Percentiles rank a stretch among this genome's conserved stretches.
Evolutionary conservation across 1,140 invertebrate genomes (phyloP).

Genomic region (Calliphora vicina): DNA sequence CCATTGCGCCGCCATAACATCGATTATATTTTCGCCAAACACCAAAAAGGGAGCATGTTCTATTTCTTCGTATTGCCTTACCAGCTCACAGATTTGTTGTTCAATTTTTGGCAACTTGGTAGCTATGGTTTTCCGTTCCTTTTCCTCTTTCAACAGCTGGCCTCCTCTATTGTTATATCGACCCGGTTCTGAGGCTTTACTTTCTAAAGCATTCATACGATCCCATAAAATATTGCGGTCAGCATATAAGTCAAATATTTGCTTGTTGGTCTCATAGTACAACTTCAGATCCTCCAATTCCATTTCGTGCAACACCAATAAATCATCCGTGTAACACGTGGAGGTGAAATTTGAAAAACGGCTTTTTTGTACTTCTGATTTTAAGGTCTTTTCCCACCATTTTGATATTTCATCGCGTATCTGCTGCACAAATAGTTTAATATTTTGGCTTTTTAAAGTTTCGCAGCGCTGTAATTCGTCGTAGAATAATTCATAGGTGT

Average conservation of each 20-base stretch:
- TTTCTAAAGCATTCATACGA: slow-evolving; percentile 75
- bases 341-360: slow-evolving; percentile 70
- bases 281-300: slow-evolving; percentile 74
- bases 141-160: slow-evolving; percentile 82
- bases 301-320: slow-evolving; percentile 76
- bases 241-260: slow-evolving; percentile 72
- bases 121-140: slow-evolving; percentile 76
- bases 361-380: slow-evolving; percentile 68
- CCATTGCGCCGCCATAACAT: slow-evolving; percentile 68
- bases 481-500: slow-evolving; percentile 66
- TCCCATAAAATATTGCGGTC: slow-evolving; percentile 72
- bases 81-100: slow-evolving; percentile 67
- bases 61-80: slow-evolving; percentile 65
- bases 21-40: slow-evolving; percentile 68
- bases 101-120: slow-evolving; percentile 76
- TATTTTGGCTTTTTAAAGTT: slow-evolving; percentile 70
- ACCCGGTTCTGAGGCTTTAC: slow-evolving; percentile 76
- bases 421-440: slow-evolving; percentile 74
- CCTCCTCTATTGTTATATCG: slow-evolving; percentile 86
- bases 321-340: slow-evolving; percentile 76
- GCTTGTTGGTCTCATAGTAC: slow-evolving; percentile 74
- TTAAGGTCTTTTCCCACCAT: slow-evolving; percentile 78
- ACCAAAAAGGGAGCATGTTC: slow-evolving; percentile 68
- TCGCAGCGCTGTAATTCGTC: slow-evolving; percentile 72
- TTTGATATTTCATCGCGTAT: slow-evolving; percentile 72